Evolutionary conservation across 2,113 vertebrate genomes (phyloP).

Genomic region (Empidonax alnorum): DNA sequence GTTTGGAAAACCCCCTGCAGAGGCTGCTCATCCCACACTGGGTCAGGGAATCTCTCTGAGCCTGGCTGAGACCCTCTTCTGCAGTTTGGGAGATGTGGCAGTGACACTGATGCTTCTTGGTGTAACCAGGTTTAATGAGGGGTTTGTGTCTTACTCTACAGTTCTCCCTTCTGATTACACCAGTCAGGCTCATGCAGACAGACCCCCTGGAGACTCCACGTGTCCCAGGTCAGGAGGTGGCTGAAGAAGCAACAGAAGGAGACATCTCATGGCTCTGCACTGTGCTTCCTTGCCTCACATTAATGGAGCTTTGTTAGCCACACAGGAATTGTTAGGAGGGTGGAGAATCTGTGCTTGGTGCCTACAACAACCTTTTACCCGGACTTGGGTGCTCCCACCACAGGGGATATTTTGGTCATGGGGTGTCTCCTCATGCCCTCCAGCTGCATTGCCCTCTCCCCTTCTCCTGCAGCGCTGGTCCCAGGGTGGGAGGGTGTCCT

Average conservation of each 20-base stretch:
- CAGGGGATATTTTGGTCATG: accelerated
- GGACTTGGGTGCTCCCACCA: neutral
- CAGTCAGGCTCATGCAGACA: neutral
- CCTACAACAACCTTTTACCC: neutral
- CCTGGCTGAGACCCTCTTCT: neutral
- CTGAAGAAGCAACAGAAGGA: neutral
- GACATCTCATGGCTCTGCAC: accelerated
- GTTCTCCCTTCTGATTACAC: neutral
- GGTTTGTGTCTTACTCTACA: accelerated
- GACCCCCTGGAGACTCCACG: neutral
- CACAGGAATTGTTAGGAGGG: accelerated
- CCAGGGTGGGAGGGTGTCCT: neutral
- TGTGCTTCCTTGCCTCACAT: accelerated
- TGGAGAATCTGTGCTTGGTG: neutral
- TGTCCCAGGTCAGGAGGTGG: neutral
- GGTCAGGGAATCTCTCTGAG: neutral
- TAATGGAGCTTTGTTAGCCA: accelerated
- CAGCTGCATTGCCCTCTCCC: neutral
- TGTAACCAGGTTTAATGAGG: accelerated
- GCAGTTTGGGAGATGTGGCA: neutral
- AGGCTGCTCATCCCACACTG: neutral
- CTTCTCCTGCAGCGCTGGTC: accelerated
- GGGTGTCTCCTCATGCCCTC: neutral
- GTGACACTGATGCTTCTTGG: accelerated
- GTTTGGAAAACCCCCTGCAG: neutral